Percentiles rank a stretch among this genome's conserved stretches.
Conservation (phyloP, 2,113 vertebrate species). For the Myiagra hebetior region DNA sequence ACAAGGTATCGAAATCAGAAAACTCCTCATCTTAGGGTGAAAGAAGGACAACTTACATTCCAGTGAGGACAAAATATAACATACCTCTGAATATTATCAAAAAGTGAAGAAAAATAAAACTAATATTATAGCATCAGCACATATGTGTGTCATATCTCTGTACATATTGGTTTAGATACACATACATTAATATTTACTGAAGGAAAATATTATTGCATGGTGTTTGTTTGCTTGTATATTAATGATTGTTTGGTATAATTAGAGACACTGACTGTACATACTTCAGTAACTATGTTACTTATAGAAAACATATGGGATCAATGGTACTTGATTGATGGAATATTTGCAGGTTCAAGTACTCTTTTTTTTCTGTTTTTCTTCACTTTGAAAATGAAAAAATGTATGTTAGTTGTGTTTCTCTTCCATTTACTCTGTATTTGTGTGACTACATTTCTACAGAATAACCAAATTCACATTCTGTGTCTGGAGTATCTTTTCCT, state of each 20-base stretch:
- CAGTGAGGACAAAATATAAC: not conserved
- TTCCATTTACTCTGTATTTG: not conserved
- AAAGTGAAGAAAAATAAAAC: not conserved
- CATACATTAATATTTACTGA: not conserved
- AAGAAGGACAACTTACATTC: not conserved
- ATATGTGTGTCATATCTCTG: not conserved
- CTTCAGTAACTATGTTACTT: not conserved
- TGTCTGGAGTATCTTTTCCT: not conserved
- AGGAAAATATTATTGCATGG: not conserved
- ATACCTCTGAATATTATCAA: not conserved
- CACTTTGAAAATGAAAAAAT: not conserved
- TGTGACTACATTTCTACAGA: not conserved
- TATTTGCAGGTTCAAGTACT: not conserved
- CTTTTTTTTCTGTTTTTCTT: not conserved
- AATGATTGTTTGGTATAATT: not conserved
- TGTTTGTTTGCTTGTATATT: not conserved
- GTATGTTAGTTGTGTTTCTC: not conserved
- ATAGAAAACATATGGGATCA: not conserved
- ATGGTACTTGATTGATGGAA: not conserved
- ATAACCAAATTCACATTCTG: not conserved
- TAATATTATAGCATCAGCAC: rapidly evolving
- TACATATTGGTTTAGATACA: not conserved
- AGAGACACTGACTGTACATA: not conserved
- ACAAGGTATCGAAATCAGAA: not conserved
- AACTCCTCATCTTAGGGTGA: not conserved